These are phyloP conservation scores for Busseola fusca DNA, from an alignment of 2,888 invertebrate species.

Conservation along the genomic window DNA sequence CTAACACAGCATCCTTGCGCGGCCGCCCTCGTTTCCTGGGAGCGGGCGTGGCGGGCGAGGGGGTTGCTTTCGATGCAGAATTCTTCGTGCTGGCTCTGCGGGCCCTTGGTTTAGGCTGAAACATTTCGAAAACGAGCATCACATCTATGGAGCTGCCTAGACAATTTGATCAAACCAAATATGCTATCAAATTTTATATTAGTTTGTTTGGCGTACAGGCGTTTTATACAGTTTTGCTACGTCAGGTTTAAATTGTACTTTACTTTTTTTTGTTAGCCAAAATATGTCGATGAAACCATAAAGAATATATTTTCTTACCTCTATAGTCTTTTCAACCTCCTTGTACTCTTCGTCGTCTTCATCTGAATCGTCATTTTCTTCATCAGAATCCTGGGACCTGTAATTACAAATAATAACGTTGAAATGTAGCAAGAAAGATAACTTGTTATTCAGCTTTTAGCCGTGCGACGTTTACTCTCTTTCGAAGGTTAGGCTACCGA, in stretches of 20 bases:
- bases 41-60: conserved; percentile 42
- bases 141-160: background rate
- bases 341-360: conserved; percentile 69
- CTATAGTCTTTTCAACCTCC: conserved; percentile 66
- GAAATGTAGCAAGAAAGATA: background rate
- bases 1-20: conserved; percentile 73
- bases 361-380: conserved; percentile 71
- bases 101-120: conserved; percentile 53
- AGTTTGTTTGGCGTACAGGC: background rate
- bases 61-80: conserved; percentile 31
- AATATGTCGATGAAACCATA: background rate
- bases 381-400: conserved; percentile 65
- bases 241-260: background rate
- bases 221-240: background rate
- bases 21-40: conserved; percentile 80
- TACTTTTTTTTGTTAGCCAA: background rate
- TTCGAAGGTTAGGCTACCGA: background rate
- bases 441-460: background rate
- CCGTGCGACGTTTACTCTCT: background rate
- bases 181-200: background rate
- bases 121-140: conserved; percentile 9
- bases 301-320: conserved; percentile 60
- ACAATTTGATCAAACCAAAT: background rate
- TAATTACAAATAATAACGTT: conserved; percentile 27
- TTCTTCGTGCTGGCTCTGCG: conserved; percentile 60